Evolutionary conservation across 1,140 invertebrate species (phyloP).

Genomic region (Solenopsis invicta): DNA sequence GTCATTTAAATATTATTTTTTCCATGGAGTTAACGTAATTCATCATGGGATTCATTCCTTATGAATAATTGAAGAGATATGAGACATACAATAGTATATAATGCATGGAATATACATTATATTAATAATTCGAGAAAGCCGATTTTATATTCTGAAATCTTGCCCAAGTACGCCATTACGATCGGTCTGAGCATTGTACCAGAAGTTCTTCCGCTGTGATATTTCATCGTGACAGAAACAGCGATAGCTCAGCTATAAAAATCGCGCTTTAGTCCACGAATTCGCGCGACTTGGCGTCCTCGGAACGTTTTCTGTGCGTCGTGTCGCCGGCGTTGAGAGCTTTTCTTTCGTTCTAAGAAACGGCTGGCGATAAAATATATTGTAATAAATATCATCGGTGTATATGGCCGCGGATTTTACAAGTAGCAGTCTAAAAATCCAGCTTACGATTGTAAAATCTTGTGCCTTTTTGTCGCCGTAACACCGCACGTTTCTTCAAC

Average conservation of each 20-base stretch:
- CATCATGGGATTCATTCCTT: background rate
- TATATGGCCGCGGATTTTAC: conserved; percentile 27
- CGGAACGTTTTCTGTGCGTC: conserved; percentile 43
- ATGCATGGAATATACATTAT: background rate
- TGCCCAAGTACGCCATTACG: conserved; percentile 44
- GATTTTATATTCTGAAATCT: conserved; percentile 41
- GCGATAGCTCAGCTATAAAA: conserved; percentile 63
- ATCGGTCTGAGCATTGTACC: conserved; percentile 52
- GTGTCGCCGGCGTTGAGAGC: conserved; percentile 60
- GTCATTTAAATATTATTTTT: background rate
- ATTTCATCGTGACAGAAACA: conserved; percentile 60
- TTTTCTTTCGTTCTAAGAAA: conserved; percentile 41
- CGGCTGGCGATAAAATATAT: conserved; percentile 50
- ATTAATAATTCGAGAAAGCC: conserved; percentile 35
- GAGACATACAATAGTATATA: background rate
- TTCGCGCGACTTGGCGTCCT: conserved; percentile 53
- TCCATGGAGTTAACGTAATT: background rate
- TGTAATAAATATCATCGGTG: conserved; percentile 60
- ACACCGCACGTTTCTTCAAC: background rate
- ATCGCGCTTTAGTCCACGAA: conserved; percentile 57
- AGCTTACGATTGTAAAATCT: conserved; percentile 19
- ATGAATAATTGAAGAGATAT: conserved; percentile 28
- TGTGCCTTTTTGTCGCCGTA: background rate
- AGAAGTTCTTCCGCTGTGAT: conserved; percentile 45
- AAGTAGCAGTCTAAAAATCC: conserved; percentile 32